Evolutionary conservation across 2,888 invertebrate genomes (phyloP), one percentile per base, ranked within the genome.

Genomic region (Ditula angustiorana): DNA sequence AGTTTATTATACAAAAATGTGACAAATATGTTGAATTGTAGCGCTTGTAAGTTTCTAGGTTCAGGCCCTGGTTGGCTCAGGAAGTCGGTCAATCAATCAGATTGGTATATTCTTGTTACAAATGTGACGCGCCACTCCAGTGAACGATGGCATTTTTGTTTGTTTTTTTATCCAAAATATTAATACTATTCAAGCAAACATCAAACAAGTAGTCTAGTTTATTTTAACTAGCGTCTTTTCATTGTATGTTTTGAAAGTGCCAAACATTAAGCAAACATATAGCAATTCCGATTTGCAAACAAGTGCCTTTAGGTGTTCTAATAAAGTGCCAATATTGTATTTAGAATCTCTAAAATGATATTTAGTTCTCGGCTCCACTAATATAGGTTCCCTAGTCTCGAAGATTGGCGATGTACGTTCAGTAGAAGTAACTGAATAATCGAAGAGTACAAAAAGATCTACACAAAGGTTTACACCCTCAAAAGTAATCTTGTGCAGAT

Each of bases 301-400:
- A 50, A 30, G 30, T 50, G 30, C 50, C 50, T 28, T 50, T 10
- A 13, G 35, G 4, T 21, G 41, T 50, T 13, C 44, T 28, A 35
- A 50, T 46, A 24, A 52, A 52, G 64, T 64, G 58, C 64, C 58
- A 52, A 64, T 59, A 59, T 64, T 64, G 59, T 58, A 26, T 44
- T 64, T 59, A 64, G 64, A 64, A 64, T 64, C 64, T 64, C 64
- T 46, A 53, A 64, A 53, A 53, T 49, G 52, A 16, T 47, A 53
- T 24, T 63, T 58, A 53, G 46, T 58, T 28, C 57, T 58, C 46
- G 33, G 16, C 64, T 53, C 53, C 58, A 58, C 63, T 64, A 57
- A 57, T 52, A 23, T 44, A 35, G 46, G 41, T 26, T 47, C 24
- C 52, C 53, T 64, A 59, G 59, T 63, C 52, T 58, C 52, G 33